Conservation (phyloP, 2,888 invertebrate genomes). For the Diabrotica balteata region DNA sequence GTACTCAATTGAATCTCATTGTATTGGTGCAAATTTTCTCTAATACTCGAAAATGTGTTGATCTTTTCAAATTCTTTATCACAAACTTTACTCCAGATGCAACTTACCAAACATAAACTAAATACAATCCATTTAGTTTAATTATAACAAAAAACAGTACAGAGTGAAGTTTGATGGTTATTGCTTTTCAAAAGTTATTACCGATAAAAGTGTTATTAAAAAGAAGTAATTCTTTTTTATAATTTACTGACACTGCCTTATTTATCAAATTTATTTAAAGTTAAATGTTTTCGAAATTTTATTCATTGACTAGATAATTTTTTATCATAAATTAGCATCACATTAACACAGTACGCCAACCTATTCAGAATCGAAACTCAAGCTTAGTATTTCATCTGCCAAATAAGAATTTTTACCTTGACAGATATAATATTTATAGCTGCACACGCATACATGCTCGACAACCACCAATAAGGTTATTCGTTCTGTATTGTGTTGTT, state of each 20-base stretch:
- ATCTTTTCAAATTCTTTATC: constrained; percentile 14
- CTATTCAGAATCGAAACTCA: too few species aligned
- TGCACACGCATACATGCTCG: too few species aligned
- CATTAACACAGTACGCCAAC: constrained; percentile 1
- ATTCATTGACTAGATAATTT: constrained; percentile 30
- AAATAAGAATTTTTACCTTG: background rate
- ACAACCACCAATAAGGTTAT: too few species aligned
- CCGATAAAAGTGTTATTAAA: constrained; percentile 16
- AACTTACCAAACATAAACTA: background rate
- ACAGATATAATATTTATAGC: background rate
- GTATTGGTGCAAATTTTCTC: constrained; percentile 17
- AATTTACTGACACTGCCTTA: constrained; percentile 48
- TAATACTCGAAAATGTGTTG: constrained; percentile 12
- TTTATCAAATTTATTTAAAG: constrained; percentile 38
- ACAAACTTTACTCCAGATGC: constrained; percentile 2
- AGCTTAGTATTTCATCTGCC: too few species aligned
- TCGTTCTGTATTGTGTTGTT: too few species aligned
- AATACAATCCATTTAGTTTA: background rate
- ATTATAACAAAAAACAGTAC: background rate
- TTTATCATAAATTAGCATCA: constrained; percentile 19
- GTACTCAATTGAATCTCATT: constrained; percentile 22
- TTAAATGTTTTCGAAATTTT: constrained; percentile 28
- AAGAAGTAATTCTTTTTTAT: constrained; percentile 37
- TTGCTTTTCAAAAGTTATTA: constrained; percentile 3
- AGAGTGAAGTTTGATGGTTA: constrained; percentile 10